These are phyloP conservation scores for Glyptemys insculpta DNA, from an alignment of 2,797 vertebrate genomes.

Conservation along the genomic window DNA sequence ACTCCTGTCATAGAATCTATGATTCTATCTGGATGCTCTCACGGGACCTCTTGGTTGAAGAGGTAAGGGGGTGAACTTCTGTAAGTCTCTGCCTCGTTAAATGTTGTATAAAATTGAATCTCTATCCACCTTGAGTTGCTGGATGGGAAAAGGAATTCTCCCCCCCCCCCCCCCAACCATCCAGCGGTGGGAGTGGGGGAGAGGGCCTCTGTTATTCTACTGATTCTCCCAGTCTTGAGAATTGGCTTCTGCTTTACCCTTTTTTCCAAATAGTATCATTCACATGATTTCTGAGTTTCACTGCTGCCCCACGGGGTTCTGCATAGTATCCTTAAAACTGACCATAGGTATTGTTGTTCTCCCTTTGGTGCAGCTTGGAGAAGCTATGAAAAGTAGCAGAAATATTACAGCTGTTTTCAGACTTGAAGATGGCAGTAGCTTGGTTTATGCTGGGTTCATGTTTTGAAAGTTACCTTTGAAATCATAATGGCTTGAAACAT, in stretches of 20 bases:
- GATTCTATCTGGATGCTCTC: background rate
- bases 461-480: background rate
- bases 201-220: background rate
- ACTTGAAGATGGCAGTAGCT: background rate
- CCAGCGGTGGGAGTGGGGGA: background rate
- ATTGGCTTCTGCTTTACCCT: background rate
- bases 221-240: background rate
- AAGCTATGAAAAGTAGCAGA: background rate
- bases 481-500: background rate
- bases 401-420: rapidly evolving
- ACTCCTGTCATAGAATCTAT: background rate
- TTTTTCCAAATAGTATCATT: background rate
- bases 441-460: background rate
- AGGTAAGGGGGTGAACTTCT: background rate
- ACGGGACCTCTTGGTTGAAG: rapidly evolving
- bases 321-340: background rate
- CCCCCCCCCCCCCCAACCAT: no score
- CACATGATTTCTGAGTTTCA: background rate
- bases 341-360: background rate
- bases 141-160: rapidly evolving
- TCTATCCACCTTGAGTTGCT: background rate
- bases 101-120: rapidly evolving
- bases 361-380: background rate
- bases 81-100: rapidly evolving
- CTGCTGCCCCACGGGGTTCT: background rate